Evolutionary conservation across 2,888 invertebrate genomes (phyloP).

Genomic region (Drosophila hamatofila): DNA sequence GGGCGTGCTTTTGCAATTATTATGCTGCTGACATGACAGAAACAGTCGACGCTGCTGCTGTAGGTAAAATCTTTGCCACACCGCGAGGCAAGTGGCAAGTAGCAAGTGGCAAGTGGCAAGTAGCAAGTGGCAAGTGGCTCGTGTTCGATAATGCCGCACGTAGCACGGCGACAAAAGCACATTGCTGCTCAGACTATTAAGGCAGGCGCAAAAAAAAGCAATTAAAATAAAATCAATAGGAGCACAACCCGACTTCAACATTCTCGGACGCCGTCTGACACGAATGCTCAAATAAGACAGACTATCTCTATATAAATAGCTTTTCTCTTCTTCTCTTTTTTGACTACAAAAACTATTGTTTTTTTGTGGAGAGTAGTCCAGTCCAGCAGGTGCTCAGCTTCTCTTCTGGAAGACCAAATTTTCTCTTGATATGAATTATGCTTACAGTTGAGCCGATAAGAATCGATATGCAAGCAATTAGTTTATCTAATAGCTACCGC

Average conservation of each 20-base stretch:
- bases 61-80: slow-evolving; percentile 10
- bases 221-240: slow-evolving; percentile 64
- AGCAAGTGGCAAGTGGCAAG: neutral
- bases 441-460: too few relatives aligned
- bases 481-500: too few relatives aligned
- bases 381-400: neutral
- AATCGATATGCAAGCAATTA: too few relatives aligned
- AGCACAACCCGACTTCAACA: neutral
- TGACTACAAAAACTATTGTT: neutral
- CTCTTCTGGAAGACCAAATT: neutral
- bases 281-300: slow-evolving; percentile 5
- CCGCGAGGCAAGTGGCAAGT: neutral
- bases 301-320: neutral
- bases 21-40: slow-evolving; percentile 54
- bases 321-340: too few relatives aligned
- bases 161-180: slow-evolving; percentile 24
- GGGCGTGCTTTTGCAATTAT: slow-evolving; percentile 37
- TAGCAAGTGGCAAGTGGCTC: neutral
- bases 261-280: neutral
- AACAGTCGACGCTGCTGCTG: slow-evolving; percentile 11
- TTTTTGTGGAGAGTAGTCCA: neutral
- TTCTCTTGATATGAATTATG: too few relatives aligned
- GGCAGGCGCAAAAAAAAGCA: slow-evolving; percentile 41
- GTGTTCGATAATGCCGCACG: slow-evolving; percentile 27
- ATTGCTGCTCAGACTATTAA: slow-evolving; percentile 27